Conservation (phyloP, 2,113 vertebrate genomes). For the Campylomormyrus tamandua region DNA sequence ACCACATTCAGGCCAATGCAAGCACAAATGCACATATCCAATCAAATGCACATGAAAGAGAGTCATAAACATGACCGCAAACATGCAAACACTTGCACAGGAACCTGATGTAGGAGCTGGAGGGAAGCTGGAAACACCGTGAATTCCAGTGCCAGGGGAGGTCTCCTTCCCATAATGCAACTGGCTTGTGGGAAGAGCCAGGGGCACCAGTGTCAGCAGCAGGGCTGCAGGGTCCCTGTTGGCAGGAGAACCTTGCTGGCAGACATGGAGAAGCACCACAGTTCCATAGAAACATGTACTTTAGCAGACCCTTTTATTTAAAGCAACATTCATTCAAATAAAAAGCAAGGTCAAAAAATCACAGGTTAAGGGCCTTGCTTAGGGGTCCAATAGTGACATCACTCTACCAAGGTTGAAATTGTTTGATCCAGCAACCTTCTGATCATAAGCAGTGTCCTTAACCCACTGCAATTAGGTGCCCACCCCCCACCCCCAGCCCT, state of each 20-base stretch:
- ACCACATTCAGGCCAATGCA: background rate
- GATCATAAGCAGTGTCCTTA: background rate
- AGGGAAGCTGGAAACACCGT: background rate
- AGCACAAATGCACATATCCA: background rate
- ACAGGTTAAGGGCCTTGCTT: background rate
- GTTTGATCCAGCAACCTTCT: background rate
- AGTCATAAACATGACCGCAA: background rate
- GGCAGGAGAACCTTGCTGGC: background rate
- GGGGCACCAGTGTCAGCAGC: background rate
- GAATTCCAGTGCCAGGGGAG: background rate
- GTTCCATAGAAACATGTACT: background rate
- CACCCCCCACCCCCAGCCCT: background rate
- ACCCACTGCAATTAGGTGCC: background rate
- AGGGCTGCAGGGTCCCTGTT: background rate
- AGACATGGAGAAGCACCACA: background rate
- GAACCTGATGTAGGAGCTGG: background rate
- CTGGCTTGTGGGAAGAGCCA: background rate
- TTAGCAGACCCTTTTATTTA: background rate
- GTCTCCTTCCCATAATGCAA: background rate
- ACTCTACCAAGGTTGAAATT: background rate
- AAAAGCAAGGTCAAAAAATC: background rate
- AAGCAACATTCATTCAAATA: background rate
- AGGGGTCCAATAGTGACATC: background rate
- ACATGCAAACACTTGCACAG: background rate
- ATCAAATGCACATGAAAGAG: background rate